Evolutionary conservation across 2,888 invertebrate genomes (phyloP).

Genomic region (Steinernema hermaphroditum): DNA sequence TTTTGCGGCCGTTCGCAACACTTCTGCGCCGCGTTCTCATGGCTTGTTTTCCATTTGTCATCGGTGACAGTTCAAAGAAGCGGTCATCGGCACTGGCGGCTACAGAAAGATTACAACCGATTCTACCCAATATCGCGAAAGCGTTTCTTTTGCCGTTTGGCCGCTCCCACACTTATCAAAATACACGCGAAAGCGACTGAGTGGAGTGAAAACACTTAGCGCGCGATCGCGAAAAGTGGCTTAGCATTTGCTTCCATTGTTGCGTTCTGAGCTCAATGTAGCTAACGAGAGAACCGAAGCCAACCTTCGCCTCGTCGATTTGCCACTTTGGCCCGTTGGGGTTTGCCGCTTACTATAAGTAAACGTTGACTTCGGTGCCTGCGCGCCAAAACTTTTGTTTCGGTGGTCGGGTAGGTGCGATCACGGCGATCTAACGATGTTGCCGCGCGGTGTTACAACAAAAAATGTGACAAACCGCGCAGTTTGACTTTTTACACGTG

Average conservation of each 20-base stretch:
- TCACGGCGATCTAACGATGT: background rate
- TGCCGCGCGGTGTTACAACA: slow-evolving; percentile 18
- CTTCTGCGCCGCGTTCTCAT: background rate
- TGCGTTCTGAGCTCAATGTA: slow-evolving; percentile 24
- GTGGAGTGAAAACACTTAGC: slow-evolving; percentile 28
- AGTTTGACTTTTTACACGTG: slow-evolving; percentile 26
- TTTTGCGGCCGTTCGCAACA: background rate
- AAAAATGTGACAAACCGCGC: slow-evolving; percentile 17
- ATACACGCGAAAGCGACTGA: slow-evolving; percentile 4
- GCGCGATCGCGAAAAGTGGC: slow-evolving; percentile 26
- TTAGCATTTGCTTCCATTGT: slow-evolving; percentile 30
- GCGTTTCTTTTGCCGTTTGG: background rate
- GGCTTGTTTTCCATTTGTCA: slow-evolving; percentile 9
- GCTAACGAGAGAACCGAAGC: slow-evolving; percentile 25
- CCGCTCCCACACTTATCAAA: slow-evolving; percentile 29
- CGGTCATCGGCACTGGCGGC: background rate
- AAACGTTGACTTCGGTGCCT: too few relatives aligned
- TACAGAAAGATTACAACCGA: slow-evolving; percentile 1
- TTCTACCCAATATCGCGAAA: background rate
- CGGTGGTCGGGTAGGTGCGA: background rate
- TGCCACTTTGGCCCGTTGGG: background rate
- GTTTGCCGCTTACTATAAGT: too few relatives aligned
- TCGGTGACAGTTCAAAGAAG: slow-evolving; percentile 5
- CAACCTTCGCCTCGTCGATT: slow-evolving; percentile 10
- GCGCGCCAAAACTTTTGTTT: too few relatives aligned